Base-by-base conservation (phyloP, 2,888 invertebrate species). In the Polydrusus pterygomalis region DNA sequence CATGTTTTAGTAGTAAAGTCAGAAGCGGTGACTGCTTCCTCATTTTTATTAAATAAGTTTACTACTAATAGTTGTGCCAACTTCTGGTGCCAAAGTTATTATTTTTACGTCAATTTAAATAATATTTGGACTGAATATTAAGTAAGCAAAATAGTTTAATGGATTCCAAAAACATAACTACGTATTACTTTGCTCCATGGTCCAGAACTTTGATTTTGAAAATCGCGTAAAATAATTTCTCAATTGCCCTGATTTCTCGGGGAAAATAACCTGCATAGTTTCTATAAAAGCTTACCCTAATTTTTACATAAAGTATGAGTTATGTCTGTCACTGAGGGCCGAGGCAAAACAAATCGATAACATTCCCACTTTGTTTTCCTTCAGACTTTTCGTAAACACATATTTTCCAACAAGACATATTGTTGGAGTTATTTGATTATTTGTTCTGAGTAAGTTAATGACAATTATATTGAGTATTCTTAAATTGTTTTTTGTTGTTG, bases 281-380 rank as follows among this genome's bases (percentile, higher is more conserved):
- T 60, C 7, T 17, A 10, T 11, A 17, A 38, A 2, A 38, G 38
- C 38, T 60, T 38, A 60, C 17, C 58, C 17, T 40, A 60, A 60
- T 40, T 60, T 25, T 60, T 38, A 60, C 38, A 13, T 38, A 34
- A 38, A 18, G 25, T 40, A 60, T 40, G 58, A 60, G 30, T 60
- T 38, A 60, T 38, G 38, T 60, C 18, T 60, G 58, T 60, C 58
- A 38, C 11, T 17, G 38, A 9, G 43, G 43, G n/a, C 11, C 17
- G 18, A 9, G 43, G 43, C 13, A 13, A 34, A 60, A 38, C 38
- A 7, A 60, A 38, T 60, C 58, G 38, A 60, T 60, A 60, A 15
- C 58, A 60, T 60, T 17, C 34, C 30, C 15, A 30, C 56, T 17
- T 60, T 38, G 38, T 60, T 60, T 60, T 60, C 38, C 34, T 30